Conservation (phyloP, 2,888 invertebrate genomes). For the Cephonodes hylas region DNA sequence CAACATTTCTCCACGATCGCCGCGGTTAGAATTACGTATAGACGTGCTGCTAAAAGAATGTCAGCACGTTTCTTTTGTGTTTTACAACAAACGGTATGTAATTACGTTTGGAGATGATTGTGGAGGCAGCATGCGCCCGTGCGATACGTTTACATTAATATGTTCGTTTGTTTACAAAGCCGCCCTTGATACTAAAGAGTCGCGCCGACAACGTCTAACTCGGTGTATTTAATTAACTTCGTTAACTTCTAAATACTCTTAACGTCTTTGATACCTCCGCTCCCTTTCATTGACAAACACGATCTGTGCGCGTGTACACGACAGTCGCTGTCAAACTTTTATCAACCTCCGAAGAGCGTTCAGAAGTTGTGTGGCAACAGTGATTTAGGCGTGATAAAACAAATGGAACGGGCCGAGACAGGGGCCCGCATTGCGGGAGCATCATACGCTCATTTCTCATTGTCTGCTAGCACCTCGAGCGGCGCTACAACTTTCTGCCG, state of each 20-base stretch:
- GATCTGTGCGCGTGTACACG: conserved; percentile 60
- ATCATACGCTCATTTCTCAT: conserved; percentile 77
- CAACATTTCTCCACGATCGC: not conserved
- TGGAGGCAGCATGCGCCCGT: conserved; percentile 61
- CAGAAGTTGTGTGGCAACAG: conserved; percentile 69
- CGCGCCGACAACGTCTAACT: conserved; percentile 70
- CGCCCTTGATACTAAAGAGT: conserved; percentile 74
- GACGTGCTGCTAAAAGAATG: conserved; percentile 20
- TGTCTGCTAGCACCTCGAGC: conserved; percentile 64
- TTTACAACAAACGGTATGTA: conserved; percentile 53
- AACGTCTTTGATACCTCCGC: conserved; percentile 77
- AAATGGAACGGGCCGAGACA: conserved; percentile 63
- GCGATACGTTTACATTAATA: conserved; percentile 75
- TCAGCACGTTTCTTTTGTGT: conserved; percentile 41
- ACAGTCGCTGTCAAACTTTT: conserved; percentile 76
- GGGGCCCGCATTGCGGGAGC: conserved; percentile 72
- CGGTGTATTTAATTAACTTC: conserved; percentile 79
- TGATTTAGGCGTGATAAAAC: conserved; percentile 77
- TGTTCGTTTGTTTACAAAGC: conserved; percentile 73
- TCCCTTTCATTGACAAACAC: conserved; percentile 72
- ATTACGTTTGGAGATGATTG: conserved; percentile 65
- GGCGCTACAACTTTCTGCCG: conserved; percentile 61
- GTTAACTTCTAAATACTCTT: conserved; percentile 81
- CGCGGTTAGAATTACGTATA: conserved; percentile 24
- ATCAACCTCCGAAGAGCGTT: conserved; percentile 55